Base-by-base conservation (phyloP, 2,888 invertebrate genomes). In the Platypus cylindrus region DNA sequence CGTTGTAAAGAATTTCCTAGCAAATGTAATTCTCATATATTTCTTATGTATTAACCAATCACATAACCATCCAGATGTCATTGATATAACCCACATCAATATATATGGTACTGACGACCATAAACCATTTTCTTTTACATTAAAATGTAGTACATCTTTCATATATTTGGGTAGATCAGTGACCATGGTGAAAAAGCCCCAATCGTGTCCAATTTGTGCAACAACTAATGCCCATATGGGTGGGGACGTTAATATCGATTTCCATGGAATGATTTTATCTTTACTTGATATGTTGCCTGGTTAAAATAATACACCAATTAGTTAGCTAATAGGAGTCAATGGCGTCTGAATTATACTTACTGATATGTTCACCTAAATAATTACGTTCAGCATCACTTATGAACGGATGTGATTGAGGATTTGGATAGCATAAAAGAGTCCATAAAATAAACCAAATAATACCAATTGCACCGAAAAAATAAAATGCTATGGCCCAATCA, bases 401-500 rank as follows among this genome's bases (percentile, higher is more conserved):
- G 25, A 68, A 78, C 1, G 79, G 80, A 60, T 79, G 79, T 2
- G 72, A 71, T 34, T 66, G 67, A 5, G 80, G 80, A 48, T 75
- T 73, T n/a, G 50, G 51, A 43, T 60, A 62, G 38, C 63, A 62
- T 5, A 65, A 40, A 3, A 60, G 14, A 25, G 50, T 59, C 76
- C 60, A 55, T 30, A 60, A 41, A 17, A 57, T 45, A 39, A 54
- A 82, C 83, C 83, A 84, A 1, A 80, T 33, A 3, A 80, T 64
- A n/a, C 81, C 82, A 3, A 81, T 48, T 3, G 68, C 67, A 13
- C 85, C 85, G 52, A 84, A 84, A 25, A 84, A 67, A 51, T 84
- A 85, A 60, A 86, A 86, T 2, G 83, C 83, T 0, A 74, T 69
- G 9, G 75, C 68, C 84, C 83, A 84, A 11, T 75, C 73, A 2